These are phyloP conservation scores for Micrastur ruficollis DNA, from an alignment of 2,797 vertebrate species.

Conservation along the genomic window DNA sequence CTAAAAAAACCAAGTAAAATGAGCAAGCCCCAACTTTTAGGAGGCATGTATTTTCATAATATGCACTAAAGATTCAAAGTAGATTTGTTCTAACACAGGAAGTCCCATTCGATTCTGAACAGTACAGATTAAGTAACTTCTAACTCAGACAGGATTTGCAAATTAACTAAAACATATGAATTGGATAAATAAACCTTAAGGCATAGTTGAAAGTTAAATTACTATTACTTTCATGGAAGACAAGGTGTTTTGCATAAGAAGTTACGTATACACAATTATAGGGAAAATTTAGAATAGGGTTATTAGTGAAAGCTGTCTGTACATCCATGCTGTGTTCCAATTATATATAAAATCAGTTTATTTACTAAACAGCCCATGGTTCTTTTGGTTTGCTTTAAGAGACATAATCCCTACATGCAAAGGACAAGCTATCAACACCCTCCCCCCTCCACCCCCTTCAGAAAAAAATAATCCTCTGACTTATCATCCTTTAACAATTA, in stretches of 20 bases:
- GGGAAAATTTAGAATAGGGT: neutral
- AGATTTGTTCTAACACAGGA: neutral
- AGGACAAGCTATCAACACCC: neutral
- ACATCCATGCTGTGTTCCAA: neutral
- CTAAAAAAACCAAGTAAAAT: slow-evolving; percentile 56
- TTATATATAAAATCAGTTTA: neutral
- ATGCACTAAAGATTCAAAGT: neutral
- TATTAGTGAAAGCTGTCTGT: neutral
- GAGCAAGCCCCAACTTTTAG: slow-evolving; percentile 16
- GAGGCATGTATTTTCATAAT: neutral
- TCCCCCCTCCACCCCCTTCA: neutral
- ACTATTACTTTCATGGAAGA: neutral
- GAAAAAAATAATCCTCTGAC: neutral
- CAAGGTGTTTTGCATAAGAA: neutral
- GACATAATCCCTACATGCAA: neutral
- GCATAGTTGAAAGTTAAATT: neutral
- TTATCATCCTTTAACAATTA: neutral
- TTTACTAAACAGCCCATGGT: neutral
- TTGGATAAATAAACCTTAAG: neutral
- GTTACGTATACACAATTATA: neutral
- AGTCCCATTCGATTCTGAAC: neutral
- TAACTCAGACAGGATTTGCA: neutral
- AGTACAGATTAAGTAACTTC: neutral
- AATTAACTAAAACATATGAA: neutral
- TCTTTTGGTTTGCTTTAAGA: neutral